These are phyloP conservation scores for Lipophrys pholis DNA, from an alignment of 2,113 vertebrate species.

Conservation along the genomic window DNA sequence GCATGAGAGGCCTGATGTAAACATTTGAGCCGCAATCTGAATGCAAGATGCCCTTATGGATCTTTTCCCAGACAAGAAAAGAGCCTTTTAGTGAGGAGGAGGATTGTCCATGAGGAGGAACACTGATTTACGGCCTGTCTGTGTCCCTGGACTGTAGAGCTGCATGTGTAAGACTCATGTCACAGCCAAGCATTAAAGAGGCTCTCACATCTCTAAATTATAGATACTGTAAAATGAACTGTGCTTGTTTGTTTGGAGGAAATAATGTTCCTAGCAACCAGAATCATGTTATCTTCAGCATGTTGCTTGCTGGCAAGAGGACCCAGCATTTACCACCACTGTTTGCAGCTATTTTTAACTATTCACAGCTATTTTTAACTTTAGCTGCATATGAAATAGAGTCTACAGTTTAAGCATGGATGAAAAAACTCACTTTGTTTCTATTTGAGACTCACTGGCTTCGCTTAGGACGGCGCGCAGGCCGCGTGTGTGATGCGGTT, in stretches of 20 bases:
- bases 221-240: slow-evolving; percentile 61
- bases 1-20: slow-evolving; percentile 40
- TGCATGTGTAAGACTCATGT: slow-evolving; percentile 57
- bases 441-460: slow-evolving; percentile 51
- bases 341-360: slow-evolving; percentile 73
- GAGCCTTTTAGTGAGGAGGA: slow-evolving; percentile 31
- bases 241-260: slow-evolving; percentile 59
- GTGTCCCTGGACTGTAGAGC: slow-evolving; percentile 39
- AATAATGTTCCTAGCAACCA: slow-evolving; percentile 46
- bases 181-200: slow-evolving; percentile 50
- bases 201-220: slow-evolving; percentile 64
- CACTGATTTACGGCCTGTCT: slow-evolving; percentile 47
- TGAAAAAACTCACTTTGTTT: slow-evolving; percentile 58
- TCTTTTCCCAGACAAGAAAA: slow-evolving; percentile 26
- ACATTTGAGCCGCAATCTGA: slow-evolving; percentile 41
- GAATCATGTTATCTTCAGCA: slow-evolving; percentile 62
- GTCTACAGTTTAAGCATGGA: slow-evolving; percentile 52
- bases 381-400: slow-evolving; percentile 55
- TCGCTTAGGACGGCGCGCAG: slow-evolving; percentile 23
- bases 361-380: slow-evolving; percentile 73
- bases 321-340: slow-evolving; percentile 50
- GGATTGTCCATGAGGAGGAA: slow-evolving; percentile 43
- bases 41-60: slow-evolving; percentile 33
- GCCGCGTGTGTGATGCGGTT: slow-evolving; percentile 38
- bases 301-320: slow-evolving; percentile 46